phyloP scores from a whole-genome alignment of 2,113 vertebrate species.

The Podarcis raffonei region DNA sequence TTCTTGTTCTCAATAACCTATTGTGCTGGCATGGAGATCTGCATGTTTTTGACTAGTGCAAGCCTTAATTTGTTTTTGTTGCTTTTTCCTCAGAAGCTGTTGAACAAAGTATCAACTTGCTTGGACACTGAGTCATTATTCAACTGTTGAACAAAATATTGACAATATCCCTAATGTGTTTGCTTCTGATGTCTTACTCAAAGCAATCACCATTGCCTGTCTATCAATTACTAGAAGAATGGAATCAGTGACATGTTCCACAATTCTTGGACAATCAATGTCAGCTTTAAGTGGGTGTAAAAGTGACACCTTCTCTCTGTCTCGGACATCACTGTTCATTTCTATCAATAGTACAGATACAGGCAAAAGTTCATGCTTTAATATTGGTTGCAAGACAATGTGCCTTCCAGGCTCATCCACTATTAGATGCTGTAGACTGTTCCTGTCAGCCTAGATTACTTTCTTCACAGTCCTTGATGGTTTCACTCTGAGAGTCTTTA shows the following conservation, averaged over 20 bases:
- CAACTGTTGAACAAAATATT: not conserved
- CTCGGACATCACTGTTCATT: not conserved
- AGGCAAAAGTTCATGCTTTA: not conserved
- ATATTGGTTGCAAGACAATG: not conserved
- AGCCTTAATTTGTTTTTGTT: not conserved
- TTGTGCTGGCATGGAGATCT: not conserved
- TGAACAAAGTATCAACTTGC: not conserved
- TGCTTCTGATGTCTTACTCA: not conserved
- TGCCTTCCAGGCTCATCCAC: not conserved
- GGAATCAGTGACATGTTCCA: not conserved
- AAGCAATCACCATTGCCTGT: not conserved
- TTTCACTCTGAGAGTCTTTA: not conserved
- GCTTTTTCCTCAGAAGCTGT: not conserved
- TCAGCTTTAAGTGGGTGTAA: not conserved
- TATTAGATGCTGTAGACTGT: not conserved
- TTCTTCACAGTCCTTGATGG: not conserved
- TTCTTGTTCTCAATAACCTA: not conserved
- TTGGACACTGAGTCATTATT: not conserved
- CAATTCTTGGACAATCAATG: not conserved
- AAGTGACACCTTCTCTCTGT: not conserved
- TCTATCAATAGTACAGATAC: not conserved
- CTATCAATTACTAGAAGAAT: not conserved
- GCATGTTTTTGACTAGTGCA: not conserved
- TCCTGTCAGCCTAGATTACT: not conserved
- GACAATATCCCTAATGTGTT: not conserved